These are phyloP conservation scores for Sisor rabdophorus DNA, from an alignment of 2,113 vertebrate species.

Conservation along the genomic window DNA sequence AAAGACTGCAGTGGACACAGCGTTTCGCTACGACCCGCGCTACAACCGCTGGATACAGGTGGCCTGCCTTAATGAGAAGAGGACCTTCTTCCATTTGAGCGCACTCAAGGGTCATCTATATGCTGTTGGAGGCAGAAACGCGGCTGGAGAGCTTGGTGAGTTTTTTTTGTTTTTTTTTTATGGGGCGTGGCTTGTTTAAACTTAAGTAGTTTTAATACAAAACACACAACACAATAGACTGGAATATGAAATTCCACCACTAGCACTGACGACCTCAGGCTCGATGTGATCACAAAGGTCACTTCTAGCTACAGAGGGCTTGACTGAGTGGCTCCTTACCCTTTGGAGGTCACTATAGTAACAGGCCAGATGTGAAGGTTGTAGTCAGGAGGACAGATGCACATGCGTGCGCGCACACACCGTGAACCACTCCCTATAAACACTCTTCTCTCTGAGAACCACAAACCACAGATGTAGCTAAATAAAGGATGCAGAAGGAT, in stretches of 20 bases:
- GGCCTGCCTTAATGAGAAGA: constrained; percentile 94
- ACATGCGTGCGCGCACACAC: constrained; percentile 4
- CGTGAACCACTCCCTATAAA: background rate
- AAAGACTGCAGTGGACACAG: constrained; percentile 95
- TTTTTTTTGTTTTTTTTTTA: background rate
- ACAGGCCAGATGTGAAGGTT: constrained; percentile 9
- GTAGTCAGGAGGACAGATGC: background rate
- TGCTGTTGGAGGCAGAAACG: constrained; percentile 91
- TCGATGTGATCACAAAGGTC: background rate
- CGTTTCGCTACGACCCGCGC: constrained; percentile 95
- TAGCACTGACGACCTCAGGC: background rate
- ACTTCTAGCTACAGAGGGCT: background rate
- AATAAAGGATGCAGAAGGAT: constrained; percentile 11
- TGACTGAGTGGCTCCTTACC: background rate
- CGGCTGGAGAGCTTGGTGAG: constrained; percentile 92
- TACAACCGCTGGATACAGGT: constrained; percentile 99
- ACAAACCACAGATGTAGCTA: constrained; percentile 7
- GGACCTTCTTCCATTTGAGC: constrained; percentile 99
- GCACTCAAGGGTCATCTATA: constrained; percentile 98
- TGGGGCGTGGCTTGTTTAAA: background rate
- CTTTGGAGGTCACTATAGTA: constrained; percentile 18
- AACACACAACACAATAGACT: background rate
- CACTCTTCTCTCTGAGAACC: too few species aligned
- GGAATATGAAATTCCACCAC: background rate
- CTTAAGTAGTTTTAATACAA: too few species aligned